phyloP scores from a whole-genome alignment of 2,888 invertebrate genomes.

The Hirtodrosophila trivittata region DNA sequence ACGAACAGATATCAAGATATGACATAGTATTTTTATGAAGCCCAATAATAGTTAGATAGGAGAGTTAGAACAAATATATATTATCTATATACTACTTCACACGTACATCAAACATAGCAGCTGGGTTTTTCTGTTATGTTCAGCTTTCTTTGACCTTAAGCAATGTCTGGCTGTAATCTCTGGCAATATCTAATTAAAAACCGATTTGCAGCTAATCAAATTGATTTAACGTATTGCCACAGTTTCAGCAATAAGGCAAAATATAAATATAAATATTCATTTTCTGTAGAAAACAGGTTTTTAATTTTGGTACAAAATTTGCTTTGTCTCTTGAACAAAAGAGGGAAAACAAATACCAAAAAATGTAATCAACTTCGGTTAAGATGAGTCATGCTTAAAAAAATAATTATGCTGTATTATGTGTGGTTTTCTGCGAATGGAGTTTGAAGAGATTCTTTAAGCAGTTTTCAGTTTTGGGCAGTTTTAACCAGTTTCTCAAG shows the following conservation, averaged over 20 bases:
- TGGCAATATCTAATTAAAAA: too few species aligned
- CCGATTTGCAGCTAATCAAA: too few species aligned
- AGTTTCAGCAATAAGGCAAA: not conserved
- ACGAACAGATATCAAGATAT: too few species aligned
- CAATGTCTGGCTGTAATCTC: too few species aligned
- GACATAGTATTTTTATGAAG: too few species aligned
- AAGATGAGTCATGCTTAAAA: slow-evolving; percentile 46
- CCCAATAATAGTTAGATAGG: too few species aligned
- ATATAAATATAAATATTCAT: not conserved
- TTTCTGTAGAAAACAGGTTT: slow-evolving; percentile 23
- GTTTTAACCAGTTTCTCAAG: slow-evolving; percentile 29
- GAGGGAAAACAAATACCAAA: slow-evolving; percentile 3
- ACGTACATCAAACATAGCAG: too few species aligned
- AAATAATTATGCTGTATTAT: slow-evolving; percentile 26
- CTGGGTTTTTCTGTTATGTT: too few species aligned
- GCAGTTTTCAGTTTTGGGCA: slow-evolving; percentile 41
- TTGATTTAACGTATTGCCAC: not conserved
- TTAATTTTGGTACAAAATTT: slow-evolving; percentile 4
- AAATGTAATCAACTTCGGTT: slow-evolving; percentile 11
- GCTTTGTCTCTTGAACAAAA: slow-evolving; percentile 9
- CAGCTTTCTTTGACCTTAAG: too few species aligned
- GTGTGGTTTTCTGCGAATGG: slow-evolving; percentile 18
- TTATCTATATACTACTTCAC: too few species aligned
- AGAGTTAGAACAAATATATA: too few species aligned
- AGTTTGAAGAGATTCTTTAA: slow-evolving; percentile 11